phyloP scores from a whole-genome alignment of 2,888 invertebrate genomes.

The Leptogaster cylindrica region DNA sequence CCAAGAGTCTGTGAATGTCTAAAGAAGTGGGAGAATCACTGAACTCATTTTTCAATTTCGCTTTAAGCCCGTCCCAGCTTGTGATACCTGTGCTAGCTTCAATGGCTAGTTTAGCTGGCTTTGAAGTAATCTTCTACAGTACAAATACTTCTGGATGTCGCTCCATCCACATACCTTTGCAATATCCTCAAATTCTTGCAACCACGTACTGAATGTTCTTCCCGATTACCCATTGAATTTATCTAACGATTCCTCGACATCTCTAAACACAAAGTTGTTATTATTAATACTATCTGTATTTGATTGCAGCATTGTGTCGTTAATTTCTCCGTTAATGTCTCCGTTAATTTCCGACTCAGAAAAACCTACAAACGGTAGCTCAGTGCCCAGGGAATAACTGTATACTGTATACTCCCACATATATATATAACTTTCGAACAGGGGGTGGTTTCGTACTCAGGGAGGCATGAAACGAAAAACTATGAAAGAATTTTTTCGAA shows the following conservation, averaged over 20 bases:
- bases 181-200: not conserved
- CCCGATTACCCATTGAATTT: not conserved
- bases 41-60: not conserved
- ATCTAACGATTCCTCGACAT: not conserved
- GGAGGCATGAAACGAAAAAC: too few species aligned
- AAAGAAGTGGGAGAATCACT: not conserved
- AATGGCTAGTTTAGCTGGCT: not conserved
- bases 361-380: too few species aligned
- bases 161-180: slow-evolving; percentile 4
- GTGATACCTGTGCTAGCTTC: not conserved
- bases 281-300: not conserved
- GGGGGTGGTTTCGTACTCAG: too few species aligned
- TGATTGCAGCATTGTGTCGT: not conserved
- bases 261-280: too few species aligned
- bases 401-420: too few species aligned
- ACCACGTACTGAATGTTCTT: not conserved
- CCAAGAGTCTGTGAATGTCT: not conserved
- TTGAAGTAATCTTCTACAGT: not conserved
- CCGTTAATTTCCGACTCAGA: too few species aligned
- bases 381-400: too few species aligned
- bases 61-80: not conserved
- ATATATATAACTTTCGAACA: too few species aligned
- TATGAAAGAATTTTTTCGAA: too few species aligned
- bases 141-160: slow-evolving; percentile 3
- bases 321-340: not conserved